phyloP scores from a whole-genome alignment of 2,113 vertebrate genomes.

The Podarcis cretensis region DNA sequence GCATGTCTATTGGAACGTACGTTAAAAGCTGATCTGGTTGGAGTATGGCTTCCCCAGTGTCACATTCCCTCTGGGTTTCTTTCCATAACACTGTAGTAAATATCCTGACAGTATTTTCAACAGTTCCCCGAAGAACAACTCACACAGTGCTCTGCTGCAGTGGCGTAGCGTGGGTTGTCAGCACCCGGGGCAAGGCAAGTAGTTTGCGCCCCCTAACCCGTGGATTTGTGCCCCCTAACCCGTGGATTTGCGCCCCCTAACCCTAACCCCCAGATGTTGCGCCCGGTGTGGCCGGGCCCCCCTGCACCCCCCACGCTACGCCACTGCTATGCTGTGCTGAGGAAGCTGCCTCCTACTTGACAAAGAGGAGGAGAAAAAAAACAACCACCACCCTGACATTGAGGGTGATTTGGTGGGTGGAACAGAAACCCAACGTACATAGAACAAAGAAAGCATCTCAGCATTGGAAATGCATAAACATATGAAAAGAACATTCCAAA shows the following conservation, averaged over 20 bases:
- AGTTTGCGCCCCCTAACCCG: no score
- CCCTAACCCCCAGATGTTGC: no score
- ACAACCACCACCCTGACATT: not conserved
- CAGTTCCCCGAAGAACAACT: not conserved
- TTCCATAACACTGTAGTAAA: conserved; percentile 20
- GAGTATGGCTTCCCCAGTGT: not conserved
- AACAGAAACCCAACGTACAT: not conserved
- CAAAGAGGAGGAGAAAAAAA: no score
- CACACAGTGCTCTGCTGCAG: rapidly evolving
- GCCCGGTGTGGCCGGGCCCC: no score
- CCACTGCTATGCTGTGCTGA: not conserved
- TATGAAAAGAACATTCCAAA: no score
- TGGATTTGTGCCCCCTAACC: no score
- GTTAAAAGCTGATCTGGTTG: conserved; percentile 3
- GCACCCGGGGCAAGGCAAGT: no score
- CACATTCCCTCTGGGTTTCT: not conserved
- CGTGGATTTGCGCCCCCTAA: no score
- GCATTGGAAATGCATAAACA: not conserved
- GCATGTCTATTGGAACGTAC: not conserved
- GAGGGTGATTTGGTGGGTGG: not conserved
- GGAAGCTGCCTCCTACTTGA: conserved; percentile 5
- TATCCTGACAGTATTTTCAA: conserved; percentile 25
- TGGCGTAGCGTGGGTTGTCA: no score
- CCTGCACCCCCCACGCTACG: no score
- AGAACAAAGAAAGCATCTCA: not conserved